Evolutionary conservation across 2,113 vertebrate species (phyloP).

Genomic region (Embiotoca jacksoni): DNA sequence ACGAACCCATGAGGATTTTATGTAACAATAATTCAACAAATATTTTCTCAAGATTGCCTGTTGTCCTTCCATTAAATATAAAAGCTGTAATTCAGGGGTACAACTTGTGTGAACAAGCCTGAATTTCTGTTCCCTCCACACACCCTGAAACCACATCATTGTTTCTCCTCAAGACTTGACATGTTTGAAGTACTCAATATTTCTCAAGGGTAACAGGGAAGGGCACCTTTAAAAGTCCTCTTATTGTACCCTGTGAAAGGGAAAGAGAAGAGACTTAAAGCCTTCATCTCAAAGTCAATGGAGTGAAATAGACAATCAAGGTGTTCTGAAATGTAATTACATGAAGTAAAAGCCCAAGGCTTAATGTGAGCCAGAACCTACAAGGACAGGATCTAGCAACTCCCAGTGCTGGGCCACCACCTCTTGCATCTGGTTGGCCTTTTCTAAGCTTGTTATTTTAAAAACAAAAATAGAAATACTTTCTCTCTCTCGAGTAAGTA

Average conservation of each 20-base stretch:
- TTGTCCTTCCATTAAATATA: slow-evolving; percentile 29
- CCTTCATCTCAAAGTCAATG: slow-evolving; percentile 68
- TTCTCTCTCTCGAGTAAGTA: too few relatives aligned
- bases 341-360: slow-evolving; percentile 63
- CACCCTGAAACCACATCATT: slow-evolving; percentile 60
- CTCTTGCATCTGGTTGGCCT: slow-evolving; percentile 40
- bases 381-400: slow-evolving; percentile 49
- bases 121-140: slow-evolving; percentile 55
- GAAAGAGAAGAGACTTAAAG: slow-evolving; percentile 63
- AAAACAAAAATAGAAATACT: background rate
- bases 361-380: slow-evolving; percentile 59
- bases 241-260: slow-evolving; percentile 58
- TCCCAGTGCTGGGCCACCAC: slow-evolving; percentile 8
- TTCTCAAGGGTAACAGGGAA: slow-evolving; percentile 74
- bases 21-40: slow-evolving; percentile 3
- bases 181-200: slow-evolving; percentile 75
- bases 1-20: slow-evolving; percentile 15
- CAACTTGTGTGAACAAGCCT: slow-evolving; percentile 60
- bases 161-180: slow-evolving; percentile 68
- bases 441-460: slow-evolving; percentile 7
- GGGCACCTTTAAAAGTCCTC: slow-evolving; percentile 71
- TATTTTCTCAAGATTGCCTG: slow-evolving; percentile 8
- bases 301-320: slow-evolving; percentile 76
- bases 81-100: slow-evolving; percentile 46
- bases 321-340: slow-evolving; percentile 78